A percentile compares a stretch with the other conserved stretches of the same genome.
Conservation (phyloP, 1,140 invertebrate genomes). For the Frieseomelitta varia region DNA sequence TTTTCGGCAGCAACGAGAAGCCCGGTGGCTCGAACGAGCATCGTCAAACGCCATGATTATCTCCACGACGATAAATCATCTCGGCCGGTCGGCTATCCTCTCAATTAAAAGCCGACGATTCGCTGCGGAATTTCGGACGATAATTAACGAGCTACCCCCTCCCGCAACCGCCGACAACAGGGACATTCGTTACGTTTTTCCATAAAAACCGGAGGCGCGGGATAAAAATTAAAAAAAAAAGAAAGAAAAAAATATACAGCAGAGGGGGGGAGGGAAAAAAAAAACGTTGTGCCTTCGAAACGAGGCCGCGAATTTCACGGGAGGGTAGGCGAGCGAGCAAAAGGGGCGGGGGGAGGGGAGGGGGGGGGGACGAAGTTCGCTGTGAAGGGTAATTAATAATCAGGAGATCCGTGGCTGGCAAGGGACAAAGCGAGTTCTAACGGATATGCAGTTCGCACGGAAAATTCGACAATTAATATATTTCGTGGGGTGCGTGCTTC, state of each 20-base stretch:
- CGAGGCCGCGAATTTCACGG: constrained; percentile 49
- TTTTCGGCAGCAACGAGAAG: neutral
- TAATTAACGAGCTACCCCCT: constrained; percentile 53
- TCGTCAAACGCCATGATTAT: constrained; percentile 48
- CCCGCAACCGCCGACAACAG: too few relatives aligned
- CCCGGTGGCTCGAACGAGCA: neutral
- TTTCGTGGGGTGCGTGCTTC: constrained; percentile 59
- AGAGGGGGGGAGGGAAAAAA: constrained; percentile 24
- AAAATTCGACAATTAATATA: constrained; percentile 78
- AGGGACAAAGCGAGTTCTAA: constrained; percentile 67
- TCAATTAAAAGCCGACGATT: constrained; percentile 56
- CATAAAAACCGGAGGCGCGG: constrained; percentile 32
- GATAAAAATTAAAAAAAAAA: constrained; percentile 28
- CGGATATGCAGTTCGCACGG: constrained; percentile 71
- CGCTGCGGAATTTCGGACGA: constrained; percentile 49
- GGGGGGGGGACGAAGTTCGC: constrained; percentile 35
- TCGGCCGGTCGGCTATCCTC: neutral
- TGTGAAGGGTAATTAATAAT: constrained; percentile 68
- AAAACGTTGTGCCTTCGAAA: constrained; percentile 47
- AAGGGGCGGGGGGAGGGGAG: neutral
- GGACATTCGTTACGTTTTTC: constrained; percentile 57
- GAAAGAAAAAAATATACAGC: constrained; percentile 3
- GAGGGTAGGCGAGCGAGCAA: neutral
- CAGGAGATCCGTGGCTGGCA: constrained; percentile 63
- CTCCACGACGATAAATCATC: constrained; percentile 54